Evolutionary conservation across 2,113 vertebrate genomes (phyloP).

Genomic region (Probosciger aterrimus): DNA sequence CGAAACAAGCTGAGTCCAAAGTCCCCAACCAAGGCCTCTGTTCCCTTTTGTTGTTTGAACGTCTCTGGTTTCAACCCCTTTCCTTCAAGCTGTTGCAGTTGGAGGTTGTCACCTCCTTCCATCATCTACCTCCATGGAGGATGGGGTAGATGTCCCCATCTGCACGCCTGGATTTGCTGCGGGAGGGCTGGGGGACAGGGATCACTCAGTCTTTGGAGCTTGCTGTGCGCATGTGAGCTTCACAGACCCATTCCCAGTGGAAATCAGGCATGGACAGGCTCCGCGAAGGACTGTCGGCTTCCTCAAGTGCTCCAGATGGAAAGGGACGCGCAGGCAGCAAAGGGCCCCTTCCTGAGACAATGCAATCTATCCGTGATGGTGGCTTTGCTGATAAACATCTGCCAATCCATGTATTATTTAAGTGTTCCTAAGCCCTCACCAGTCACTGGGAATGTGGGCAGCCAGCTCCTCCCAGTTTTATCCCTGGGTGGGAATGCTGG

Average conservation of each 20-base stretch:
- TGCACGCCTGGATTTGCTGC: rapidly evolving
- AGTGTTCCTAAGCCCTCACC: neutral
- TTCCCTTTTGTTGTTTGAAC: neutral
- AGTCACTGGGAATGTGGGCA: neutral
- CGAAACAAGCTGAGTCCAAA: neutral
- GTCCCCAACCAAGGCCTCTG: rapidly evolving
- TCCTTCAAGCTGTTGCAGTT: rapidly evolving
- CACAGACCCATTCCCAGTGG: neutral
- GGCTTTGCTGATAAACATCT: neutral
- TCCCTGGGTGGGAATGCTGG: neutral
- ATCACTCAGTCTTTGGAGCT: neutral
- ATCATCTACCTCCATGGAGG: rapidly evolving
- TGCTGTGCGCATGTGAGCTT: neutral
- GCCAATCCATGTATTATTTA: neutral
- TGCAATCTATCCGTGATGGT: neutral
- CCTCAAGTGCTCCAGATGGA: neutral
- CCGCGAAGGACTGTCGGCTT: neutral
- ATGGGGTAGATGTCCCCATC: neutral
- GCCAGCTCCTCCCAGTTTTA: neutral
- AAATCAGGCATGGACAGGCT: neutral
- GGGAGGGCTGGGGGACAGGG: neutral
- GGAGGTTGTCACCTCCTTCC: neutral
- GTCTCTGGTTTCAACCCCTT: neutral
- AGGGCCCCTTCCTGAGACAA: neutral
- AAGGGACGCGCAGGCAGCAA: neutral